Evolutionary conservation across 2,113 vertebrate species (phyloP).

Genomic region (Martes martes): DNA sequence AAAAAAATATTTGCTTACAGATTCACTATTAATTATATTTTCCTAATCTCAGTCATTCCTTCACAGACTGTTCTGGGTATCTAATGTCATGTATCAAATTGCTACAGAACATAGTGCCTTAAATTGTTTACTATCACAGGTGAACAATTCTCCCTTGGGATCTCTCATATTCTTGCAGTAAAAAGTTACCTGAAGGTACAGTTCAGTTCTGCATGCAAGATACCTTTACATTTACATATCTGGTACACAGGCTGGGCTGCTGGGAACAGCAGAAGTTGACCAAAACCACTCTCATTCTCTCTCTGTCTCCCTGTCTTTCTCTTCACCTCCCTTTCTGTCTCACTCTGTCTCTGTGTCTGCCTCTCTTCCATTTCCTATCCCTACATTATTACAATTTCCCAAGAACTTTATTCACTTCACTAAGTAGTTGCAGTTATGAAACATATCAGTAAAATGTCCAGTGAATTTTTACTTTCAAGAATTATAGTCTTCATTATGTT

Average conservation of each 20-base stretch:
- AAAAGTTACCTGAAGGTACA: not conserved
- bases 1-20: not conserved
- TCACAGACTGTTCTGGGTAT: not conserved
- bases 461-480: not conserved
- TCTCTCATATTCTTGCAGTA: not conserved
- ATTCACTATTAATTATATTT: not conserved
- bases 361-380: not conserved
- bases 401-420: not conserved
- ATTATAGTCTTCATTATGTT: not conserved
- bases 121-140: not conserved
- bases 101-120: not conserved
- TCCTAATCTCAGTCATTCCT: not conserved
- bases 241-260: no score
- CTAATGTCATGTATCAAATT: not conserved
- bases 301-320: fast-evolving
- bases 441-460: not conserved
- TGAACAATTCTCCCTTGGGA: not conserved
- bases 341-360: no score
- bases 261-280: not conserved
- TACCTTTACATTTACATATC: no score
- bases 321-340: not conserved
- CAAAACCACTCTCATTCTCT: not conserved
- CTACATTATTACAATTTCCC: not conserved
- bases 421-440: not conserved
- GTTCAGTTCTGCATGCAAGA: not conserved